Evolutionary conservation across 2,113 vertebrate genomes (phyloP), one percentile per base, ranked within the genome.

Genomic region (Seriola aureovittata): DNA sequence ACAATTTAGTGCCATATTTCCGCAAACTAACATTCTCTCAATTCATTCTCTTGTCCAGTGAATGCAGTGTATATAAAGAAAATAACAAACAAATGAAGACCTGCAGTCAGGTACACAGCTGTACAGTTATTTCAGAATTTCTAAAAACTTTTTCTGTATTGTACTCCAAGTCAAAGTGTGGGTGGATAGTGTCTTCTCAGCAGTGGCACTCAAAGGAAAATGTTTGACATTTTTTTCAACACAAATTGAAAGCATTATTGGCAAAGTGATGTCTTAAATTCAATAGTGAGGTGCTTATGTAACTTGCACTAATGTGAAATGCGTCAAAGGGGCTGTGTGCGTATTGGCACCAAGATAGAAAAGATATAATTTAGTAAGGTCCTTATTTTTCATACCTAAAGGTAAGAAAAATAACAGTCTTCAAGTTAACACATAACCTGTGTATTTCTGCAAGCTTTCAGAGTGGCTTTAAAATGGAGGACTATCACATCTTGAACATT

Each of bases 191-290:
- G 32, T 17, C 10, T 48, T 50, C 23, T 38, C 6, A 36, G 34
- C 6, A 36, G 34, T 57, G 14, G 40, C 38, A 71, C 58, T n/a
- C 17, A 71, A 19, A 71, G 46, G 46, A 63, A 29, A 3, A 1
- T 6, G 10, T 59, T 48, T 59, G 50, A 71, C 52, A 75, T 75
- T 71, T 71, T 74, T 58, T 32, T 25, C 32, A 0, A n/a, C 8
- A 40, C 7, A 42, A 32, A 52, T 54, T 34, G 5, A 76, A 48
- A 40, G 23, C 34, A 29, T 62, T 60, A 63, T 75, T 58, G 29
- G 52, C 57, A 17, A 42, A 65, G n/a, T 38, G 59, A 59, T 44
- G 57, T 60, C 40, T 71, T 36, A 71, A 73, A 67, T 48, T 54
- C 25, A 75, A 44, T 25, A 40, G 5, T 5, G 40, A 63, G 50